Evolutionary conservation across 2,888 invertebrate genomes (phyloP), one percentile per base, ranked within the genome.

Genomic region (Oscheius sp.): DNA sequence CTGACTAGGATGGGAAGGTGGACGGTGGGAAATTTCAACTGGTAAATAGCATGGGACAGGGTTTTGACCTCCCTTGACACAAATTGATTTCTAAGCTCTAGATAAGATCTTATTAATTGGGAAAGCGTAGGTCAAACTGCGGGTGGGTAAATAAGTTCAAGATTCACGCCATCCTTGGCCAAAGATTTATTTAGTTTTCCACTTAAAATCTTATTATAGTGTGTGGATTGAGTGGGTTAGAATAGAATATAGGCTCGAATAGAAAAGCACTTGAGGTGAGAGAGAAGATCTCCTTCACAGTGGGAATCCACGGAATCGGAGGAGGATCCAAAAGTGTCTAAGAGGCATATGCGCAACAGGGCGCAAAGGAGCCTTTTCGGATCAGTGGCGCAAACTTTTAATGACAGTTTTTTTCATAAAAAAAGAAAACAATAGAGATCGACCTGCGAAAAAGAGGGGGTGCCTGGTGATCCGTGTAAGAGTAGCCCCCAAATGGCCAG

Each of bases 311-410:
- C 45, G 45, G 23, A 35, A 35, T 35, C 35, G 35, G 35, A 9
- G 35, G 35, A 9, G 35, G 35, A 35, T 9, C 35, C 35, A 9
- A 35, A 35, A 35, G 35, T 35, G 35, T 35, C 35, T 35, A 35
- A 43, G 61, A 43, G 61, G 41, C 61, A 61, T 61, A 61, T 41
- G 43, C 61, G 61, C 58, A 43, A 61, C 61, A 43, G 61, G 61
- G 61, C 35, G 35, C 35, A 35, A 35, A 35, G 35, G 35, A 35
- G n/a, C 27, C 1, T 21, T 55, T 43, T 61, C 21, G n/a, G 29
- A 58, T 23, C 16, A 29, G 29, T 29, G 58, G 9, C 58, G 27
- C 58, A 25, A 58, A 58, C 27, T 58, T 58, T 58, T 58, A 29
- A 9, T 23, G 35, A 35, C 35, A 25, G 27, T 25, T 13, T n/a